Base-by-base conservation (phyloP, 2,797 vertebrate genomes). In the Micropoecilia bifurca region DNA sequence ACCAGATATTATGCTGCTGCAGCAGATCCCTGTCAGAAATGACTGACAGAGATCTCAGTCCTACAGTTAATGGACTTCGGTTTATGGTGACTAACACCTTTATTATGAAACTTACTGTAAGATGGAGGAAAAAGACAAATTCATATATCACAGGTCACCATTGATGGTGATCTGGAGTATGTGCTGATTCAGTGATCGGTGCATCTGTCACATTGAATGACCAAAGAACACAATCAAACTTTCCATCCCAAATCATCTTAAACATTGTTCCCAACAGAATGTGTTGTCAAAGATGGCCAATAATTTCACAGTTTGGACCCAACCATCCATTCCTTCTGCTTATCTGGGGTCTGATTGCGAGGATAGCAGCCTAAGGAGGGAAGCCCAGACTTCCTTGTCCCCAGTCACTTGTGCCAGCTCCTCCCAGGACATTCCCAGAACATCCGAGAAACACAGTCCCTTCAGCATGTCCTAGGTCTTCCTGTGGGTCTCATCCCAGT, bases 161-260 rank as follows among this genome's bases (percentile, higher is more conserved):
- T 43, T 41, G 36, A 43, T 20, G 1, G 71, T 28, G 45, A n/a
- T 76, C 18, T 61, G 20, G 33, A 83, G 73, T 25, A 41, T 72
- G 78, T 80, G 43, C 33, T 57, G 48, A 74, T 77, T 25, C 14
- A 80, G 30, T 63, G 20, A 76, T 4, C 6, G 6, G 30, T 36
- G 16, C 57, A 7, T 66, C 33, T 66, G 18, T 20, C 61, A 66
- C 18, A 66, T 39, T 66, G 33, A 66, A 22, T 66, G 61, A 59
- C 66, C 68, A 36, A 46, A 76, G 30, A 25, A 47, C 45, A 43
- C n/a, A 10, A 4, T 57, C 22, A 57, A 57, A 28, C 22, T n/a
- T 25, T n/a, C 25, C 55, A 71, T n/a, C 10, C 10, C 53, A 71
- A 75, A 36, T 74, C 47, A 45, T 4, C 2, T 73, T 28, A 25